phyloP scores from a whole-genome alignment of 2,888 invertebrate genomes.

The Spodoptera littoralis region DNA sequence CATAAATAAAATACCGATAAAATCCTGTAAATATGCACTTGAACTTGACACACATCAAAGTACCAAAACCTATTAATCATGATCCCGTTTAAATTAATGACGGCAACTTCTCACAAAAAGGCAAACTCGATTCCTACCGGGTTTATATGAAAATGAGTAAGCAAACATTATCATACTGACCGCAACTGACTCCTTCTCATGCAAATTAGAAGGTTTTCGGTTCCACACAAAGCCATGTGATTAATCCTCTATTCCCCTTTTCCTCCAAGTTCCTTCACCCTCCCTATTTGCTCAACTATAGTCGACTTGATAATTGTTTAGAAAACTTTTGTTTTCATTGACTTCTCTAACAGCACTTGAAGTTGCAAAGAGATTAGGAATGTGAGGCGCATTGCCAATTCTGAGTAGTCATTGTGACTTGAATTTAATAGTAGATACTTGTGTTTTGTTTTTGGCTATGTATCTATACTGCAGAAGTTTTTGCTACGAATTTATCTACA shows the following conservation, averaged over 20 bases:
- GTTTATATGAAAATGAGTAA: constrained; percentile 17
- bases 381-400: constrained; percentile 40
- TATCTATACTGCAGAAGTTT: no score
- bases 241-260: constrained; percentile 24
- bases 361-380: constrained; percentile 27
- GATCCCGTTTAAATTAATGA: constrained; percentile 14
- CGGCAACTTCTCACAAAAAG: constrained; percentile 16
- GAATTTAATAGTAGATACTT: neutral
- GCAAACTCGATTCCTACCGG: neutral
- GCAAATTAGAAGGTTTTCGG: constrained; percentile 58
- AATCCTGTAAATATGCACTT: neutral
- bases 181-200: constrained; percentile 59
- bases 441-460: no score
- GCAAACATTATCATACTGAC: constrained; percentile 52
- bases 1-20: neutral
- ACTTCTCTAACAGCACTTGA: constrained; percentile 30
- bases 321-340: constrained; percentile 46
- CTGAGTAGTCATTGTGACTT: neutral
- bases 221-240: constrained; percentile 54
- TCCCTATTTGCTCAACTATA: constrained; percentile 42
- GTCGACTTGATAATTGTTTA: constrained; percentile 40
- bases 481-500: no score
- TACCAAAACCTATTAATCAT: constrained; percentile 27
- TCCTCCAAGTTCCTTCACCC: constrained; percentile 12
- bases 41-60: constrained; percentile 18